Base-by-base conservation (phyloP, 1,140 invertebrate genomes). In the Chionoecetes opilio region DNA sequence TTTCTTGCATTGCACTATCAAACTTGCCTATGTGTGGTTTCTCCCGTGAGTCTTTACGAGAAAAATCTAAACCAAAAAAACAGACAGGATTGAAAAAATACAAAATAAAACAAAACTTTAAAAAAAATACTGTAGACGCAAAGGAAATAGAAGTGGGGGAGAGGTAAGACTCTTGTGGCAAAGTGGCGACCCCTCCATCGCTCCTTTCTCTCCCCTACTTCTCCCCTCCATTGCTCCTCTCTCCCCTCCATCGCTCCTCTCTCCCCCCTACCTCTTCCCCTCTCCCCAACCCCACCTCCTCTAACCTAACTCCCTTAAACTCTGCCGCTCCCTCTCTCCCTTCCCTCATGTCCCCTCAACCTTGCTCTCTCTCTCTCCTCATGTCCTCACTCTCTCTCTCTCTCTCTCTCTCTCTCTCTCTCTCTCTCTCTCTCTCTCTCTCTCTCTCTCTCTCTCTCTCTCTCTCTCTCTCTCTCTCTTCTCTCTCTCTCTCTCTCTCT, bases 361-460 rank as follows among this genome's bases (percentile, higher is more conserved):
- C 26, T n/a, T 26, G 9, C 32, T 5, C 32, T 84, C 82, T 84
- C 3, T n/a, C 21, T 11, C 17, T n/a, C 32, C n/a, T n/a, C n/a
- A 17, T 82, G 3, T 6, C 3, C 82, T 32, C 82, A 3, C 82
- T 82, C 29, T 11, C 9, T 6, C 82, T 31, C 82, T 84, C 32
- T 11, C 82, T 84, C 0, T 3, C 32, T 34, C 3, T n/a, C 82
- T 31, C 82, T 11, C 21, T 34, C 82, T n/a, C 82, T 21, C 3
- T n/a, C 82, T n/a, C 9, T n/a, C n/a, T 84, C 29, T 29, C 84
- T 38, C 84, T 86, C 32, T 34, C 84, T 29, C 86, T 88, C 86
- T 41, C 86, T n/a, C 35, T n/a, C 82, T 84, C 31, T 26, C 82
- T 29, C 5, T 26, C 82, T 46, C 41, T 14, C 41, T 46, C 41